These are phyloP conservation scores for Brenthis daphne DNA, from an alignment of 2,888 invertebrate species.

Conservation along the genomic window DNA sequence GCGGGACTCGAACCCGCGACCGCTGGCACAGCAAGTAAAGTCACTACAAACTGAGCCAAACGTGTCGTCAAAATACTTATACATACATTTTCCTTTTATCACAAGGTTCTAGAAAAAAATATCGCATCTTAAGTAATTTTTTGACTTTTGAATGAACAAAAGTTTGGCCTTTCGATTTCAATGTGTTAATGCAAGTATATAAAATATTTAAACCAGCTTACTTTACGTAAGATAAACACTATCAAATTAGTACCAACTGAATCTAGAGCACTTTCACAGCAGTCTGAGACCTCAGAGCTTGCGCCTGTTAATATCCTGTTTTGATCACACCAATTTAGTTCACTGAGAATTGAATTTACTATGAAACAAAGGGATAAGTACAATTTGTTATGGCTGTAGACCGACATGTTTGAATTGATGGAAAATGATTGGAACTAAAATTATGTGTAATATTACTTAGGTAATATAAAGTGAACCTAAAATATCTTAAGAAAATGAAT, in stretches of 20 bases:
- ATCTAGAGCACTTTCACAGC: constrained; percentile 38
- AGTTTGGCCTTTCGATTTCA: not conserved
- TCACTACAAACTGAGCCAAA: too few relatives aligned
- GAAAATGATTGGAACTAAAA: too few relatives aligned
- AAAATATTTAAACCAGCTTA: constrained; percentile 17
- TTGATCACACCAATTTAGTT: constrained; percentile 16
- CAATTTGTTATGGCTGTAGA: not conserved
- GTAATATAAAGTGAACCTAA: too few relatives aligned
- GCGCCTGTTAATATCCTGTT: constrained; percentile 26
- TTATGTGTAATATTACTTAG: too few relatives aligned
- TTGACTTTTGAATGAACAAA: not conserved
- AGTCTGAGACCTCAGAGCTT: constrained; percentile 10
- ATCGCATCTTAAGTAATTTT: too few relatives aligned
- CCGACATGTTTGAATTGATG: too few relatives aligned
- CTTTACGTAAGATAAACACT: constrained; percentile 32
- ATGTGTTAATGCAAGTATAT: not conserved
- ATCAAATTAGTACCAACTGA: constrained; percentile 31
- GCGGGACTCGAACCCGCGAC: too few relatives aligned
- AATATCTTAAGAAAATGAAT: too few relatives aligned
- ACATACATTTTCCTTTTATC: too few relatives aligned
- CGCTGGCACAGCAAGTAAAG: too few relatives aligned
- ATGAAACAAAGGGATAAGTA: not conserved
- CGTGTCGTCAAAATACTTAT: too few relatives aligned
- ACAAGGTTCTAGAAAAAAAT: too few relatives aligned
- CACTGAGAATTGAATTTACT: not conserved